Base-by-base conservation (phyloP, 2,797 vertebrate species). In the Naso thynnoides region DNA sequence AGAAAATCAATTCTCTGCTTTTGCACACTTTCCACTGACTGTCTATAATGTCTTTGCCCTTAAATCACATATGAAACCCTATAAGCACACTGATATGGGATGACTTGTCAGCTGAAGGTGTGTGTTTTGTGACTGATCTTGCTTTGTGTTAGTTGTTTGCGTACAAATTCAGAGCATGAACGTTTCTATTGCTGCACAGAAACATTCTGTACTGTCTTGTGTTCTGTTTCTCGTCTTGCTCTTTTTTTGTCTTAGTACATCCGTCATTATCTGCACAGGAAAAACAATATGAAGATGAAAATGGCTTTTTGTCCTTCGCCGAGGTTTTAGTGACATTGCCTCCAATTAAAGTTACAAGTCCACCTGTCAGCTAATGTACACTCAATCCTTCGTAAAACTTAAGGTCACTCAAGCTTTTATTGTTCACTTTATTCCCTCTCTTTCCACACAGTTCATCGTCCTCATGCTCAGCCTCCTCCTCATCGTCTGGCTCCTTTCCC, bases 1-100 rank as follows among this genome's bases (percentile, higher is more conserved):
- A n/a, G n/a, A n/a, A n/a, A n/a, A n/a, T n/a, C n/a, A n/a, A 41
- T 72, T 65, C 61, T 72, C 44, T 74, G 59, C 55, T 56, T 44
- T 44, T 38, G 26, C 18, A 13, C 50, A 2, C 18, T 53, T 2
- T 61, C 41, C 15, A 63, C 61, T 41, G 54, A 76, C 36, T n/a
- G 26, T 65, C 50, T 50, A 21, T 48, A 10, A 0, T 5, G 15
- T 18, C 33, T 14, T 38, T 73, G 54, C 16, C 24, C 21, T 42
- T 65, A 36, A 31, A 45, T 79, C 48, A 47, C 26, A 38, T n/a
- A n/a, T 36, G n/a, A 71, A 73, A 53, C 10, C 36, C 0, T 3
- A n/a, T n/a, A n/a, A n/a, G n/a, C n/a, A 16, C 16, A 15, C 2
- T 59, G 4, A 44, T 23, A 49, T 62, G 9, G 19, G 73, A 52